A percentile compares a stretch with the other conserved stretches of the same genome.
Conservation (phyloP, 1,140 invertebrate species). For the Orchestia grillus region DNA sequence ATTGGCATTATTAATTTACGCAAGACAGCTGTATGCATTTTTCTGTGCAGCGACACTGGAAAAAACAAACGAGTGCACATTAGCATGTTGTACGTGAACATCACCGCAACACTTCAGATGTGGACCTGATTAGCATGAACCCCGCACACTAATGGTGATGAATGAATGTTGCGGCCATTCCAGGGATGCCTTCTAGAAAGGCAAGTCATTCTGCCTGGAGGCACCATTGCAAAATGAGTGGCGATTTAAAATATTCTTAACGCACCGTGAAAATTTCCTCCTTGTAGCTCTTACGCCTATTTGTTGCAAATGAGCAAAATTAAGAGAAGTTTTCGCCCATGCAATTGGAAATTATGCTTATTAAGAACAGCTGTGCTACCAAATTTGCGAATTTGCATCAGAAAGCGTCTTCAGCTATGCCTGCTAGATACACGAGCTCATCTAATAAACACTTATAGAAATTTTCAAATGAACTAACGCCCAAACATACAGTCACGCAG, state of each 20-base stretch:
- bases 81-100: too few species aligned
- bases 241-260: not conserved
- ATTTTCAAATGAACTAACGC: not conserved
- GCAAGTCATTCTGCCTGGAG: not conserved
- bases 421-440: not conserved
- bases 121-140: not conserved
- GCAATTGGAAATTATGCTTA: not conserved
- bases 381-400: not conserved
- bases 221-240: not conserved
- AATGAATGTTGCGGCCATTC: not conserved
- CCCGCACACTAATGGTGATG: not conserved
- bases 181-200: not conserved
- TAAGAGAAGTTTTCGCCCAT: not conserved
- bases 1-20: too few species aligned
- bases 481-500: not conserved
- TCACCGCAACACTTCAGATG: too few species aligned
- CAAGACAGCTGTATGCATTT: too few species aligned
- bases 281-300: not conserved
- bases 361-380: not conserved
- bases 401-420: not conserved
- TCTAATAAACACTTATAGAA: not conserved
- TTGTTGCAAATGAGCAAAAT: not conserved
- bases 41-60: too few species aligned
- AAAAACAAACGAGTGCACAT: too few species aligned
- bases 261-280: not conserved